Conservation (phyloP, 2,888 invertebrate species). For the Xestia ashworthii region DNA sequence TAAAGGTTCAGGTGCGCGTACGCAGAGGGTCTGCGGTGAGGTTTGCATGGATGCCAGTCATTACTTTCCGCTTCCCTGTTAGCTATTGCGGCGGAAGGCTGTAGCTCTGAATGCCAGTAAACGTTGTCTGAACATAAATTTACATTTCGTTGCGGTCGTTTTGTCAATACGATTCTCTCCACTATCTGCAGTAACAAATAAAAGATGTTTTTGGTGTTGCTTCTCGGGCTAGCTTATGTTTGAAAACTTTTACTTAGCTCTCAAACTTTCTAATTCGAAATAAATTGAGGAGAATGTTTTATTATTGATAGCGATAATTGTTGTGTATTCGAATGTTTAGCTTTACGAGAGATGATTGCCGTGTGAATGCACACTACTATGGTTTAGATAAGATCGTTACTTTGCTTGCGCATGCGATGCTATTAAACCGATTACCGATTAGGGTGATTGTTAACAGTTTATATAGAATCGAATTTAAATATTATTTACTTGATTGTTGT, state of each 20-base stretch:
- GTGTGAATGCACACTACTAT: slow-evolving; percentile 59
- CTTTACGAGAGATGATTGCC: slow-evolving; percentile 48
- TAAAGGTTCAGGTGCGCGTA: slow-evolving; percentile 30
- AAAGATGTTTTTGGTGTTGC: slow-evolving; percentile 62
- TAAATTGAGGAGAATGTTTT: slow-evolving; percentile 69
- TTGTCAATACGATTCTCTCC: slow-evolving; percentile 69
- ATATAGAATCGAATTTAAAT: slow-evolving; percentile 8
- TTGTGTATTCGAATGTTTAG: slow-evolving; percentile 60
- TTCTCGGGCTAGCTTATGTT: slow-evolving; percentile 56
- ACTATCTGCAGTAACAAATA: slow-evolving; percentile 64
- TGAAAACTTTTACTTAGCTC: slow-evolving; percentile 69
- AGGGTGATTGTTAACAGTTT: slow-evolving; percentile 8
- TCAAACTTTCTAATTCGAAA: slow-evolving; percentile 70
- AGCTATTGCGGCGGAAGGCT: slow-evolving; percentile 64
- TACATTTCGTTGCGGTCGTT: slow-evolving; percentile 71
- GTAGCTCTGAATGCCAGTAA: slow-evolving; percentile 66
- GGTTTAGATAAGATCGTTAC: slow-evolving; percentile 56
- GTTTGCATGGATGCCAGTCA: slow-evolving; percentile 59
- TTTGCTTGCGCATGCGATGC: slow-evolving; percentile 38
- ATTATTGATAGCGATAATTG: slow-evolving; percentile 68
- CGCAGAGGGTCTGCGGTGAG: slow-evolving; percentile 35
- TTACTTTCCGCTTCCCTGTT: slow-evolving; percentile 71
- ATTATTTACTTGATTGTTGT: not conserved
- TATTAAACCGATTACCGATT: slow-evolving; percentile 35
- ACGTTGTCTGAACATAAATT: slow-evolving; percentile 70